Conservation (phyloP, 2,113 vertebrate species). For the Channa maculata region DNA sequence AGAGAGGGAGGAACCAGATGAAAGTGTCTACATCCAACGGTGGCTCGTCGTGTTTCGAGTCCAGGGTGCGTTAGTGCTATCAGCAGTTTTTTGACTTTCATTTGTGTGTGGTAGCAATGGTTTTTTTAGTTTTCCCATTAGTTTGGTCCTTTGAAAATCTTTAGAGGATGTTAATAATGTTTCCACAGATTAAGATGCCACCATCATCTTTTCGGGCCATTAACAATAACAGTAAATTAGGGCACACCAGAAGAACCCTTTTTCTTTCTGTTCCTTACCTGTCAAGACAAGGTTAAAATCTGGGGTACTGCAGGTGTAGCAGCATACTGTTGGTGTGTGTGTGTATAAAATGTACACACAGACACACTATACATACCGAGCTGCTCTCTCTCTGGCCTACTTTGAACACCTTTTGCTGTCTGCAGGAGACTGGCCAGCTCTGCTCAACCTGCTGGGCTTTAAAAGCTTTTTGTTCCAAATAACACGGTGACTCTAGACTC, state of each 20-base stretch:
- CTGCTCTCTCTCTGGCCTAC: slow-evolving; percentile 28
- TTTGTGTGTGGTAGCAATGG: no score
- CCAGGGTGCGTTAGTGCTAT: slow-evolving; percentile 84
- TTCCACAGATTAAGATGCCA: no score
- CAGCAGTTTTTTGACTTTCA: no score
- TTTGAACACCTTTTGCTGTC: slow-evolving; percentile 13
- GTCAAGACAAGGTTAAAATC: slow-evolving; percentile 44
- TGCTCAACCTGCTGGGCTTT: not conserved
- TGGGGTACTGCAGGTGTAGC: slow-evolving; percentile 54
- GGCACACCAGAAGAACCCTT: not conserved
- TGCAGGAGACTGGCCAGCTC: slow-evolving; percentile 4
- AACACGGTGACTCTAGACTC: no score
- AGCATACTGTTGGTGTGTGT: not conserved
- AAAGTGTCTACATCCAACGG: slow-evolving; percentile 95
- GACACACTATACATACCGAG: not conserved
- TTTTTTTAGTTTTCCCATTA: no score
- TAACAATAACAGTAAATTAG: not conserved
- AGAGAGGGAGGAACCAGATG: slow-evolving; percentile 87
- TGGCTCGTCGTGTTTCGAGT: slow-evolving; percentile 89
- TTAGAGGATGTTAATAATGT: no score
- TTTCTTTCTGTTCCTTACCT: slow-evolving; percentile 2
- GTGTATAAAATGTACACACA: slow-evolving; percentile 5
- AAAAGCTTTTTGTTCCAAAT: no score
- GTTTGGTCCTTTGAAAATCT: no score
- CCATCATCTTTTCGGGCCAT: not conserved